phyloP scores from a whole-genome alignment of 2,888 invertebrate genomes.

The Merodon equestris region DNA sequence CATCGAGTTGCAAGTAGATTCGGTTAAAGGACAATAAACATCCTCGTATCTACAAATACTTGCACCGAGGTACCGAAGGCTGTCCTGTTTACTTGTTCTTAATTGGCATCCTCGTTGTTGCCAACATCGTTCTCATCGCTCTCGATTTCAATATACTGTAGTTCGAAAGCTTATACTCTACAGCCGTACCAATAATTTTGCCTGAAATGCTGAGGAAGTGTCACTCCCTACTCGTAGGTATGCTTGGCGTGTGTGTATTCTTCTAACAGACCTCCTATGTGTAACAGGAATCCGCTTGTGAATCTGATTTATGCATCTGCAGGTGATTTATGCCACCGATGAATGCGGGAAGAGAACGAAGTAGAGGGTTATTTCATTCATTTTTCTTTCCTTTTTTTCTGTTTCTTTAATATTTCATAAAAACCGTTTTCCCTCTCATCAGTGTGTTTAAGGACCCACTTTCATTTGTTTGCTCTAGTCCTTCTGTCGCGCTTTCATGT shows the following conservation, averaged over 20 bases:
- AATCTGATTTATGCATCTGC: slow-evolving; percentile 59
- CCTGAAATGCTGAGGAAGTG: slow-evolving; percentile 52
- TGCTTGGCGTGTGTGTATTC: slow-evolving; percentile 19
- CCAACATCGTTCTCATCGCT: slow-evolving; percentile 32
- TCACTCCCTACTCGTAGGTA: slow-evolving; percentile 22
- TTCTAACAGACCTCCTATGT: slow-evolving; percentile 56
- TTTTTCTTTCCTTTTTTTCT: slow-evolving; percentile 2
- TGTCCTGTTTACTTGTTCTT: slow-evolving; percentile 65
- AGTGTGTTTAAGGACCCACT: slow-evolving; percentile 68
- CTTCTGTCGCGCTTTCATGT: slow-evolving; percentile 60
- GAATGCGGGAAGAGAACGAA: slow-evolving; percentile 18
- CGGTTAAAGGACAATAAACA: slow-evolving; percentile 37
- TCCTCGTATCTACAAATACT: slow-evolving; percentile 42
- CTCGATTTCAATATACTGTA: slow-evolving; percentile 54
- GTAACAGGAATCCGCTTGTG: slow-evolving; percentile 61
- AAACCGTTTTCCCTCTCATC: slow-evolving; percentile 67
- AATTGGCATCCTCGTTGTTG: slow-evolving; percentile 66
- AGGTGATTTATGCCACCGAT: slow-evolving; percentile 51
- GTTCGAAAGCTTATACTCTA: slow-evolving; percentile 64
- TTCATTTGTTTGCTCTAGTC: slow-evolving; percentile 64
- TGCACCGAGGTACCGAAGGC: slow-evolving; percentile 27
- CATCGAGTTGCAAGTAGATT: slow-evolving; percentile 54
- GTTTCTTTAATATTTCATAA: slow-evolving; percentile 59
- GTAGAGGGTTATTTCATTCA: slow-evolving; percentile 12
- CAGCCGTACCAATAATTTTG: slow-evolving; percentile 52